A percentile compares a stretch with the other conserved stretches of the same genome.
phyloP scores from a whole-genome alignment of 2,797 vertebrate species.

The Falco rusticolus region DNA sequence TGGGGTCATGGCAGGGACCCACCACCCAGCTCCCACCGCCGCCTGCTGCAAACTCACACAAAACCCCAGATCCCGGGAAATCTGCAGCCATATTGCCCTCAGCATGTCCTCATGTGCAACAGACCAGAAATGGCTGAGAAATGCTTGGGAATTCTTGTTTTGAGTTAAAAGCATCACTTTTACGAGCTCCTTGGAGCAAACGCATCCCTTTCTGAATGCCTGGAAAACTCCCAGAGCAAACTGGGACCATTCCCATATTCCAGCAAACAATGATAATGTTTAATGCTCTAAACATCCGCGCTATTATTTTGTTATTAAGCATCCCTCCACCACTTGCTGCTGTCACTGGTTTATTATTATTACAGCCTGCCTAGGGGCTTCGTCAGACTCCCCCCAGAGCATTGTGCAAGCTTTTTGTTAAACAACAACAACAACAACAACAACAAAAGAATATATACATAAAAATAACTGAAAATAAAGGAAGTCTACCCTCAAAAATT shows the following conservation, averaged over 20 bases:
- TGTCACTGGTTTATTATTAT: neutral
- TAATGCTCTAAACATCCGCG: neutral
- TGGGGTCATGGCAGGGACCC: neutral
- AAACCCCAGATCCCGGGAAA: neutral
- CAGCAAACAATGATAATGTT: slow-evolving; percentile 13
- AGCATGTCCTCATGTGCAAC: fast-evolving
- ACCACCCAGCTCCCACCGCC: neutral
- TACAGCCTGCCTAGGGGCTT: neutral
- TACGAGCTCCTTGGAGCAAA: neutral
- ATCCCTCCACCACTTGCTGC: neutral
- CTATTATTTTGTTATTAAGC: neutral
- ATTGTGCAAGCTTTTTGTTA: neutral
- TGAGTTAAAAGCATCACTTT: neutral
- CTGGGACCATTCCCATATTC: neutral
- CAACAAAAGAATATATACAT: neutral
- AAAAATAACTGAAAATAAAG: neutral
- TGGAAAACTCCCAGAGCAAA: slow-evolving; percentile 26
- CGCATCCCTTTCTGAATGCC: neutral
- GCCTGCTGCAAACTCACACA: neutral
- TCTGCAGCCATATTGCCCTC: neutral
- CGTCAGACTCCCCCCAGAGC: fast-evolving
- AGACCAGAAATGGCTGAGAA: neutral
- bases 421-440: too few species aligned
- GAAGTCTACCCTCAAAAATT: neutral
- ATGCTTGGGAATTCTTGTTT: neutral